Evolutionary conservation across 1,140 invertebrate species (phyloP).

Genomic region (Drosophila kepulauana): DNA sequence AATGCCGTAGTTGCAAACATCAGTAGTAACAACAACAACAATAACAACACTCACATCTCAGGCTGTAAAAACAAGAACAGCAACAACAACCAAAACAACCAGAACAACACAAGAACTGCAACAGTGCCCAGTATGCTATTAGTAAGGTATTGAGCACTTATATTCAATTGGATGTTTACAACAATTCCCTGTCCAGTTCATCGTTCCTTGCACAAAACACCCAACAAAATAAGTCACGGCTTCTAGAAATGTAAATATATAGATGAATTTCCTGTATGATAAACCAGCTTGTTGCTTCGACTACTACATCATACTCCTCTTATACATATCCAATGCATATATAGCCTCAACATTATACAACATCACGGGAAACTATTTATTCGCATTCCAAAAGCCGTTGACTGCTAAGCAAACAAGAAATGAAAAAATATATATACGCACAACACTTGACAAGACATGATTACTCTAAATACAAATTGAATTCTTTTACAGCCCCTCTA

Average conservation of each 20-base stretch:
- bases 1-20: slow-evolving; percentile 15
- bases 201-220: slow-evolving; percentile 53
- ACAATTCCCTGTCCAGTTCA: slow-evolving; percentile 28
- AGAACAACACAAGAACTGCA: slow-evolving; percentile 62
- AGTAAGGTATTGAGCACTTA: slow-evolving; percentile 78
- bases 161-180: slow-evolving; percentile 15
- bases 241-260: slow-evolving; percentile 54
- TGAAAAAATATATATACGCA: neutral
- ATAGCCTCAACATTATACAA: slow-evolving; percentile 18
- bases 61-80: slow-evolving; percentile 61
- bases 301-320: slow-evolving; percentile 1
- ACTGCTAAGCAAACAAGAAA: neutral
- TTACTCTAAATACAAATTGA: slow-evolving; percentile 67
- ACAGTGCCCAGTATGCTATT: slow-evolving; percentile 78
- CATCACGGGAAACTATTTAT: slow-evolving; percentile 36
- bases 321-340: slow-evolving; percentile 33
- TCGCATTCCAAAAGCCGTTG: slow-evolving; percentile 43
- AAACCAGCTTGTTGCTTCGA: slow-evolving; percentile 31
- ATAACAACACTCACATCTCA: slow-evolving; percentile 51
- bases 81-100: slow-evolving; percentile 45
- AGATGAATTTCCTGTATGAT: slow-evolving; percentile 11
- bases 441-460: slow-evolving; percentile 37
- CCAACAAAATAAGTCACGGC: slow-evolving; percentile 6
- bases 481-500: slow-evolving; percentile 82
- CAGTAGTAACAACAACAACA: slow-evolving; percentile 47